Percentiles rank a stretch among this genome's conserved stretches.
Conservation (phyloP, 2,888 invertebrate species). For the Nomada goodeniana region DNA sequence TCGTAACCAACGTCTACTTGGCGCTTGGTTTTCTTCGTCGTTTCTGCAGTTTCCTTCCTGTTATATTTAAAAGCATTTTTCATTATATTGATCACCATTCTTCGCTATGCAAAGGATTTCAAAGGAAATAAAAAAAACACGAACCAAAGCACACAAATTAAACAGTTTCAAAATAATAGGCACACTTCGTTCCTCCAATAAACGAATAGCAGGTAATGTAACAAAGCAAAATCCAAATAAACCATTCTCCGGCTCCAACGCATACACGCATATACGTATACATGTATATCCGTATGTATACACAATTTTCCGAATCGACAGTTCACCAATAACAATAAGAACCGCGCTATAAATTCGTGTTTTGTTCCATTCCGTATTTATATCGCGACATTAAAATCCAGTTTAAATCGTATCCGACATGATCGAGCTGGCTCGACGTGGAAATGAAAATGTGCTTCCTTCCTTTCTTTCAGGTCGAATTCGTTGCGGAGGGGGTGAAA, state of each 20-base stretch:
- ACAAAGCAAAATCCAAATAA: not conserved
- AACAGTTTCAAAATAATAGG: not conserved
- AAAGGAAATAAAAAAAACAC: too few relatives aligned
- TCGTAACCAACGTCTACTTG: too few relatives aligned
- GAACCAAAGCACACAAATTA: too few relatives aligned
- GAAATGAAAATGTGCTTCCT: conserved; percentile 44
- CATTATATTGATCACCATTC: too few relatives aligned
- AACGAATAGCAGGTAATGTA: not conserved
- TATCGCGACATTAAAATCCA: conserved; percentile 37
- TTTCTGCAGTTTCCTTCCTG: too few relatives aligned
- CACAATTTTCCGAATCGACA: too few relatives aligned
- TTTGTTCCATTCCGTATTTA: conserved; percentile 3
- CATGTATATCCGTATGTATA: too few relatives aligned
- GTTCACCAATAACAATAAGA: too few relatives aligned
- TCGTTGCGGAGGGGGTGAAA: conserved; percentile 94
- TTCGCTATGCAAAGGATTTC: too few relatives aligned
- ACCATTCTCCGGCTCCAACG: not conserved
- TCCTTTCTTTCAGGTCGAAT: conserved; percentile 90
- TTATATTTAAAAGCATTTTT: too few relatives aligned
- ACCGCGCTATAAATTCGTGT: not conserved
- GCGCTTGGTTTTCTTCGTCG: too few relatives aligned
- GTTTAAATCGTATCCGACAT: conserved; percentile 4
- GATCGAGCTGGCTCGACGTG: conserved; percentile 3
- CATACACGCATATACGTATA: too few relatives aligned
- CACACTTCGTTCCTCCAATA: not conserved